A percentile compares a stretch with the other conserved stretches of the same genome.
Conservation (phyloP, 2,888 invertebrate species). For the Hermaeophaga mercurialis region DNA sequence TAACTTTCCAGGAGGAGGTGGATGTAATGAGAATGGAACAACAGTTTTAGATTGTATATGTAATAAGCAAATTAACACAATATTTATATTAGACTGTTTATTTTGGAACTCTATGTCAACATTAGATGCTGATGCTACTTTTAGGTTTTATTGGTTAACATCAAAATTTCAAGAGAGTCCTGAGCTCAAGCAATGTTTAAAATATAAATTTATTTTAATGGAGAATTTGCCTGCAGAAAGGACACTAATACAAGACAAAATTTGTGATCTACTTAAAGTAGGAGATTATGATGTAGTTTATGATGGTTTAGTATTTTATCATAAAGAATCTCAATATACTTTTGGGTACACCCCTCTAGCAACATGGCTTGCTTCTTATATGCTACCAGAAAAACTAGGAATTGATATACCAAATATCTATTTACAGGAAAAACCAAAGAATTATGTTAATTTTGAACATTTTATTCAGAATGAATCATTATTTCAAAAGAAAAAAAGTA, state of each 20-base stretch:
- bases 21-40: slow-evolving; percentile 56
- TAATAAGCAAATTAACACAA: slow-evolving; percentile 63
- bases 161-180: slow-evolving; percentile 72
- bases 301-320: slow-evolving; percentile 93
- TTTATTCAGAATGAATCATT: slow-evolving; percentile 58
- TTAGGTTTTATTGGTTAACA: slow-evolving; percentile 83
- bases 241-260: slow-evolving; percentile 57
- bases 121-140: slow-evolving; percentile 76
- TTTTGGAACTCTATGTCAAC: slow-evolving; percentile 78
- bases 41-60: slow-evolving; percentile 87
- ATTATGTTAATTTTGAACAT: slow-evolving; percentile 60
- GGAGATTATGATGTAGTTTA: slow-evolving; percentile 60
- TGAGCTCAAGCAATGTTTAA: slow-evolving; percentile 54
- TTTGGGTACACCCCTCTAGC: slow-evolving; percentile 83
- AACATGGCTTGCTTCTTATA: slow-evolving; percentile 88
- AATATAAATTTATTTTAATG: slow-evolving; percentile 59
- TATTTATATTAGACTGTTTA: slow-evolving; percentile 83
- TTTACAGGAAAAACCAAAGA: slow-evolving; percentile 56
- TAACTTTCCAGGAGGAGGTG: slow-evolving; percentile 74
- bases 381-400: slow-evolving; percentile 80
- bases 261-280: slow-evolving; percentile 54
- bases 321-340: slow-evolving; percentile 78
- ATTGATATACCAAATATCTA: slow-evolving; percentile 58
- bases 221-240: slow-evolving; percentile 59
- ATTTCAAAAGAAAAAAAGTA: slow-evolving; percentile 48